phyloP scores from a whole-genome alignment of 2,797 vertebrate species.

The Fringilla coelebs region DNA sequence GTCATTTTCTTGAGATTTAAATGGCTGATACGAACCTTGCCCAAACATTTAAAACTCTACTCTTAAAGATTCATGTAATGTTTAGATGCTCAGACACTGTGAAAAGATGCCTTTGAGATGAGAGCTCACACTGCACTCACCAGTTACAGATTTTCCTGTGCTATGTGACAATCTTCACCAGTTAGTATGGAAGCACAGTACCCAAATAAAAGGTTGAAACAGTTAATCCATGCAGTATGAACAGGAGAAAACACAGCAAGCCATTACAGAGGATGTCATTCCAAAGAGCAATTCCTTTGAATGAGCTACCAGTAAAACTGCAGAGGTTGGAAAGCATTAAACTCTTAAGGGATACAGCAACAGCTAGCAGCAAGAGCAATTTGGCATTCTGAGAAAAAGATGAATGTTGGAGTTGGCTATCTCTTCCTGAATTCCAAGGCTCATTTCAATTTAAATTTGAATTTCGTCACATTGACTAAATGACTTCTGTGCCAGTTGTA shows the following conservation, averaged over 20 bases:
- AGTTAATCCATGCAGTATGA: neutral
- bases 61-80: neutral
- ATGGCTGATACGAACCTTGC: neutral
- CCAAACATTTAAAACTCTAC: neutral
- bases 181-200: neutral
- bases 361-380: neutral
- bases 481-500: neutral
- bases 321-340: constrained; percentile 5
- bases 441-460: constrained; percentile 51
- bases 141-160: neutral
- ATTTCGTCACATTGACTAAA: constrained; percentile 31
- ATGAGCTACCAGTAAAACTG: neutral
- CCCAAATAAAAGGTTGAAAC: neutral
- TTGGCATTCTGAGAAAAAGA: constrained; percentile 13
- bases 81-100: neutral
- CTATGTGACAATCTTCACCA: neutral
- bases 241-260: neutral
- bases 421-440: constrained; percentile 26
- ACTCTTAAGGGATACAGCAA: neutral
- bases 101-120: neutral
- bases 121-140: neutral
- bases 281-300: constrained; percentile 4
- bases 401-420: neutral
- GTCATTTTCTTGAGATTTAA: neutral
- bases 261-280: neutral